These are phyloP conservation scores for Falco biarmicus DNA, from an alignment of 2,797 vertebrate species.

Conservation along the genomic window DNA sequence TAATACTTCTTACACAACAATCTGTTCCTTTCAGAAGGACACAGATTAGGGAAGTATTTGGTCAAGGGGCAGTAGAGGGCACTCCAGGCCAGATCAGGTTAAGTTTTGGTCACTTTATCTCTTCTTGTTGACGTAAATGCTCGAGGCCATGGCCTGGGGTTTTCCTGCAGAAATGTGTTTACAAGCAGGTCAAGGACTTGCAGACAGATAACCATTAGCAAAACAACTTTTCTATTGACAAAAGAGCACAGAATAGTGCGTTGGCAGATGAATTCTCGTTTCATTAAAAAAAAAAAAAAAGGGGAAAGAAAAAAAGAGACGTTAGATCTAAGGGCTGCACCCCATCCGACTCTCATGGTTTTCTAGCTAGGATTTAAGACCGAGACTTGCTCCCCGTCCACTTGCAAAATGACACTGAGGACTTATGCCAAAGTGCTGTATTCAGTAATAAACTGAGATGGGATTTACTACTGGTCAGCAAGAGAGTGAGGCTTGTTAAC, in stretches of 20 bases:
- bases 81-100: conserved; percentile 94
- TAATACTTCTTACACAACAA: conserved; percentile 33
- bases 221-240: conserved; percentile 87
- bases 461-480: neutral
- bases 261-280: conserved; percentile 76
- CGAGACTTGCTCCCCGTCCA: neutral
- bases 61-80: conserved; percentile 93
- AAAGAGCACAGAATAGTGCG: conserved; percentile 72
- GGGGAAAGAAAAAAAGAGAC: neutral
- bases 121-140: conserved; percentile 92
- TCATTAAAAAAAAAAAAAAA: neutral
- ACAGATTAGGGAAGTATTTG: conserved; percentile 87
- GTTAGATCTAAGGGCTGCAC: conserved; percentile 29
- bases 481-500: neutral
- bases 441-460: neutral
- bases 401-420: neutral
- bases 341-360: neutral
- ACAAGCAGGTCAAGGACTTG: conserved; percentile 98
- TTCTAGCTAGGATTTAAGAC: neutral
- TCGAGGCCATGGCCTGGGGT: conserved; percentile 84
- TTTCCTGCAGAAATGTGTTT: conserved; percentile 94
- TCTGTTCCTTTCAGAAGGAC: conserved; percentile 69
- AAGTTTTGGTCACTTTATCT: conserved; percentile 93
- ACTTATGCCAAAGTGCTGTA: neutral
- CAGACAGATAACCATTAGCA: conserved; percentile 96